These are phyloP conservation scores for Apolygus lucorum DNA, from an alignment of 1,140 invertebrate genomes.

Conservation along the genomic window DNA sequence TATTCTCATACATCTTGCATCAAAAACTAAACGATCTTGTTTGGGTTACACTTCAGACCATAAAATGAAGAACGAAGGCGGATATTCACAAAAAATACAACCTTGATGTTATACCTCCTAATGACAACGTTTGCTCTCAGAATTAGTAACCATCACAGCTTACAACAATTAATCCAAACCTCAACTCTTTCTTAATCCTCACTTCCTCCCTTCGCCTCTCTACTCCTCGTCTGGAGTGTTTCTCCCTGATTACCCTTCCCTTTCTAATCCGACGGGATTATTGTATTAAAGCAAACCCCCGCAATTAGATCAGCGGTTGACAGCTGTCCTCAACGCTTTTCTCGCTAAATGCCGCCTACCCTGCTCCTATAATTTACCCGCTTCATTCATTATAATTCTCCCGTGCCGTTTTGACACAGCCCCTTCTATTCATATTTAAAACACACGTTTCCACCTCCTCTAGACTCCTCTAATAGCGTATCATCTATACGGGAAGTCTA, in stretches of 20 bases:
- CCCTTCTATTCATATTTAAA: not conserved
- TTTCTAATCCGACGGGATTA: not conserved
- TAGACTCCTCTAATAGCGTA: not conserved
- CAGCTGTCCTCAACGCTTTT: not conserved
- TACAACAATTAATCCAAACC: too few species aligned
- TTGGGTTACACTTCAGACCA: too few species aligned
- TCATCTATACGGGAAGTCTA: not conserved
- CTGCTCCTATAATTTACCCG: not conserved
- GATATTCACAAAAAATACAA: too few species aligned
- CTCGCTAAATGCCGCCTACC: not conserved
- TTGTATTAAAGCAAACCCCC: not conserved
- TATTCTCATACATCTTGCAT: too few species aligned
- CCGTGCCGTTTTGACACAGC: not conserved
- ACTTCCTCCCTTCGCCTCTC: too few species aligned
- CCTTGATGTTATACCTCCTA: too few species aligned
- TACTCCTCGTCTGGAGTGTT: too few species aligned
- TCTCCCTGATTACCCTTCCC: not conserved
- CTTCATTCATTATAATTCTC: not conserved
- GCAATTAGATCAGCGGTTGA: not conserved
- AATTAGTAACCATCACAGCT: too few species aligned
- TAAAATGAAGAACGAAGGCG: too few species aligned
- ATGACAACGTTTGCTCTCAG: too few species aligned
- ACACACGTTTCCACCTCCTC: not conserved
- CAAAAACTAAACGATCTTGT: too few species aligned
- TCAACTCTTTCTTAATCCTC: too few species aligned